Evolutionary conservation across 2,888 invertebrate genomes (phyloP).

Genomic region (Herminia tarsipennalis): DNA sequence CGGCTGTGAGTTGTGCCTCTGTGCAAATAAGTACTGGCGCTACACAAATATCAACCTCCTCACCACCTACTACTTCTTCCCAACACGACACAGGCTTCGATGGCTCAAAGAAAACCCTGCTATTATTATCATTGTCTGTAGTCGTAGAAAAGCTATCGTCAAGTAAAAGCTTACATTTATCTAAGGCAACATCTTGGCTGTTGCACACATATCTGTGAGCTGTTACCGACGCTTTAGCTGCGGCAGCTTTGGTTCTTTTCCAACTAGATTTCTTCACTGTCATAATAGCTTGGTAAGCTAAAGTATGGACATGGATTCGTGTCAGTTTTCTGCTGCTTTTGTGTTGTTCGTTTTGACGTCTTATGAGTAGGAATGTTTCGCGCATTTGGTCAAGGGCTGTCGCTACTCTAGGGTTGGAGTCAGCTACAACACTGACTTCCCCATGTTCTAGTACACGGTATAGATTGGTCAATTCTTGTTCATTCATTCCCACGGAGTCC

Average conservation of each 20-base stretch:
- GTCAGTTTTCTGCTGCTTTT: slow-evolving; percentile 86
- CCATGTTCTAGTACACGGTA: slow-evolving; percentile 89
- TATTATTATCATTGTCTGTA: slow-evolving; percentile 75
- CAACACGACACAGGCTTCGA: slow-evolving; percentile 93
- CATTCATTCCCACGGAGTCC: slow-evolving; percentile 95
- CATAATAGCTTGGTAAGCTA: slow-evolving; percentile 94
- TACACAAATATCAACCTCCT: slow-evolving; percentile 89
- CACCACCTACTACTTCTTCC: slow-evolving; percentile 87
- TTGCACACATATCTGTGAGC: slow-evolving; percentile 94
- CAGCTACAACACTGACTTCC: slow-evolving; percentile 90
- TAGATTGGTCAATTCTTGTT: slow-evolving; percentile 93
- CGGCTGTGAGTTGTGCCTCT: slow-evolving; percentile 92
- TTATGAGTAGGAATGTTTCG: slow-evolving; percentile 85
- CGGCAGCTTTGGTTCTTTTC: slow-evolving; percentile 92
- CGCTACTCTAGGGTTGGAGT: slow-evolving; percentile 92
- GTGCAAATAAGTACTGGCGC: slow-evolving; percentile 95
- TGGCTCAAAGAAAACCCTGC: slow-evolving; percentile 88
- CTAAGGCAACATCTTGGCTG: slow-evolving; percentile 83
- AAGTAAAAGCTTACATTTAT: slow-evolving; percentile 87
- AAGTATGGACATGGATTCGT: slow-evolving; percentile 93
- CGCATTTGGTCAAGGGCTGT: slow-evolving; percentile 93
- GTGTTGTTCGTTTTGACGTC: slow-evolving; percentile 68
- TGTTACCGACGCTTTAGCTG: slow-evolving; percentile 93
- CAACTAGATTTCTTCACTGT: slow-evolving; percentile 89
- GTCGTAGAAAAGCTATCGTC: slow-evolving; percentile 94